Conservation (phyloP, 2,113 vertebrate species). For the Calidris pygmaea region DNA sequence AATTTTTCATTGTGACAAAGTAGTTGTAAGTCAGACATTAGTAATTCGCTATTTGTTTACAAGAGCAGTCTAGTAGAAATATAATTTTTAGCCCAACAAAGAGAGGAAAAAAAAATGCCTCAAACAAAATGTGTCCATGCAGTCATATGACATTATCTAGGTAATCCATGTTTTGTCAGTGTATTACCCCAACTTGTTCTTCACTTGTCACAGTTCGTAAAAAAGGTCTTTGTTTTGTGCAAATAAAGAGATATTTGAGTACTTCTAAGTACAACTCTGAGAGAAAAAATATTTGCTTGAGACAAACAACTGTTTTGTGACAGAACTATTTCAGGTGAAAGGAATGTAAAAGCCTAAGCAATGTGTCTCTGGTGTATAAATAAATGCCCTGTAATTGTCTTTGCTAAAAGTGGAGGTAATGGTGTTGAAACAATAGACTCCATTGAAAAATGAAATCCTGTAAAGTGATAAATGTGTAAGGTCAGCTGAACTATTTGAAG, state of each 20-base stretch:
- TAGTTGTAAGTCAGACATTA: background rate
- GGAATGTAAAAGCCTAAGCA: constrained; percentile 51
- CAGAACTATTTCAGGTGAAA: constrained; percentile 10
- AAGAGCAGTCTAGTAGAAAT: background rate
- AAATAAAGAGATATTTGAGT: constrained; percentile 49
- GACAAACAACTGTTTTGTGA: constrained; percentile 53
- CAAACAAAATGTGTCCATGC: background rate
- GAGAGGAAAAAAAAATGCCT: background rate
- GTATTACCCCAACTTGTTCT: background rate
- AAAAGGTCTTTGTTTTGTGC: constrained; percentile 36
- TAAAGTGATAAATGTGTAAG: constrained; percentile 55
- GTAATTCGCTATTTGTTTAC: background rate
- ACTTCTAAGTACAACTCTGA: constrained; percentile 23
- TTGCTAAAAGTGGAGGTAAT: constrained; percentile 51
- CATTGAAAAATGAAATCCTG: constrained; percentile 58
- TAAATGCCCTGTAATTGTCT: constrained; percentile 52
- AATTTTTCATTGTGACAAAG: background rate
- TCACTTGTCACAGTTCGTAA: background rate
- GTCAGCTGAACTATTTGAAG: constrained; percentile 53
- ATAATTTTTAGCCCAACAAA: background rate
- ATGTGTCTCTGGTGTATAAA: constrained; percentile 47
- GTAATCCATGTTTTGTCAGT: background rate
- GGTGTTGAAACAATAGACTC: constrained; percentile 46
- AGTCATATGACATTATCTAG: background rate
- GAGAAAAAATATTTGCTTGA: constrained; percentile 56